Base-by-base conservation (phyloP, 1,140 invertebrate genomes). In the Lepidotrigona ventralis region DNA sequence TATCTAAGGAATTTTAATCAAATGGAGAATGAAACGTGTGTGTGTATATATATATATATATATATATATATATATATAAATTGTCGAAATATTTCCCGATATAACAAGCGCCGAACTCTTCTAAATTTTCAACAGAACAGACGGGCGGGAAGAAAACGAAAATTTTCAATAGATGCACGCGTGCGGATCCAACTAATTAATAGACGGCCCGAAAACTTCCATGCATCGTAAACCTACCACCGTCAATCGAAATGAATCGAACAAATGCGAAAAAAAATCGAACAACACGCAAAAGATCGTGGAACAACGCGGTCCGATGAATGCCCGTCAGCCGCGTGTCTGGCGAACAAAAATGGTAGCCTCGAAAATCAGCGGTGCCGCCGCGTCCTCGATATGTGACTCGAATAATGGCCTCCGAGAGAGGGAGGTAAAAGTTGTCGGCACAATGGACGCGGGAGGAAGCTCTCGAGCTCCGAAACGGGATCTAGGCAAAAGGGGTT, bases 401-500 rank as follows among this genome's bases (percentile, higher is more conserved):
- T 89, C 87, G 88, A 87, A 90, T 89, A 90, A 89, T 81, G 78
- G 85, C 80, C 74, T 70, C 33, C 1, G n/a, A 21, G 53, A 46
- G 46, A n/a, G 79, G 75, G 84, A 46, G 56, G 77, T 58, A 84
- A 88, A 87, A 87, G 84, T 86, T 76, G 73, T 78, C 83, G 74
- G 75, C 69, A 85, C 85, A 86, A 88, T 86, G 69, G 79, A 66
- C 79, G 81, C 63, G 71, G 80, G 77, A 86, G 87, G 89, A 89
- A 83, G 84, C 80, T 84, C 84, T 86, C 83, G 86, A 85, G 77
- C 80, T 84, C 85, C 75, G 84, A 91, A 90, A 90, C 81, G 86
- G 87, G 90, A 90, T 90, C 87, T 87, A 85, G 86, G 78, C 85
- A 87, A 88, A 89, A 85, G 90, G 83, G 83, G 75, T 80, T 79